phyloP scores from a whole-genome alignment of 2,113 vertebrate genomes.

The Hippotragus niger region DNA sequence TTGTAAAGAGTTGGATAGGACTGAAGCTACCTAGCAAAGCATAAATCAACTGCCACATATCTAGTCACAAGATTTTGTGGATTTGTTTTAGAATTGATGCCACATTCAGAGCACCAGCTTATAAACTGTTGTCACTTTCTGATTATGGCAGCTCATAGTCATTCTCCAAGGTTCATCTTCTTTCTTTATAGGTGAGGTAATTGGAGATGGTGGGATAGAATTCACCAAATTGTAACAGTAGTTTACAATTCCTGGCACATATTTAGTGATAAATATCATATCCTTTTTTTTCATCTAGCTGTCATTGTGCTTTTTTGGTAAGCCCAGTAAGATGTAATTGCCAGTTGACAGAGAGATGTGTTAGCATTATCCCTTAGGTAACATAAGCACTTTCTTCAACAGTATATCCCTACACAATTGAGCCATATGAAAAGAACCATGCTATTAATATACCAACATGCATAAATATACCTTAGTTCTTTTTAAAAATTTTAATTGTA shows the following conservation, averaged over 20 bases:
- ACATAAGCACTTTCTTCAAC: not conserved
- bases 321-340: not conserved
- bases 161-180: not conserved
- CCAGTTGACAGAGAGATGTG: not conserved
- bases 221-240: not conserved
- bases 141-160: not conserved
- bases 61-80: not conserved
- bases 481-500: not conserved
- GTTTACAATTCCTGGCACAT: not conserved
- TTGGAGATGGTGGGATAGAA: not conserved
- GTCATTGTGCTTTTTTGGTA: not conserved
- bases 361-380: not conserved
- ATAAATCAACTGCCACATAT: not conserved
- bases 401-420: not conserved
- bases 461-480: not conserved
- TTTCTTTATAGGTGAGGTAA: not conserved
- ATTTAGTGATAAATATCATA: not conserved
- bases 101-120: not conserved
- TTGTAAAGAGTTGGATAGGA: not conserved
- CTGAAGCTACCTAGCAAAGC: not conserved
- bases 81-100: not conserved
- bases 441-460: not conserved
- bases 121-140: not conserved
- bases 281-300: not conserved
- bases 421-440: not conserved